Conservation (phyloP, 2,888 invertebrate species). For the Microctonus aethiopoides region DNA sequence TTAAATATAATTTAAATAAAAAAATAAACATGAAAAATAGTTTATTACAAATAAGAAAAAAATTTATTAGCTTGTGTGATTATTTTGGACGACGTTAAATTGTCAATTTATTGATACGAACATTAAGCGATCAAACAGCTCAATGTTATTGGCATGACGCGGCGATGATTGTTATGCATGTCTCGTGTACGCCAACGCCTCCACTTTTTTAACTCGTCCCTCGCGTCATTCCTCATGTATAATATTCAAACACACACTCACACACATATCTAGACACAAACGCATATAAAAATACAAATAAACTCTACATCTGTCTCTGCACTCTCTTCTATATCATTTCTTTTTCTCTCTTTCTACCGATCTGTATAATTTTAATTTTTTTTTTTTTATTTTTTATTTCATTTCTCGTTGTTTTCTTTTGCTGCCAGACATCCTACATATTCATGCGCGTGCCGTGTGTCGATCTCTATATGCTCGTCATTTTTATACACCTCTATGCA, state of each 20-base stretch:
- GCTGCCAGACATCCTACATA: constrained; percentile 61
- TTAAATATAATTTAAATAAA: too few species aligned
- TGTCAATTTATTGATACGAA: constrained; percentile 44
- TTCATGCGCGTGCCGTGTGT: constrained; percentile 60
- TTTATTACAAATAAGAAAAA: too few species aligned
- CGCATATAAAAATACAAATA: too few species aligned
- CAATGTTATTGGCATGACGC: constrained; percentile 62
- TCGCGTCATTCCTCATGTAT: background rate
- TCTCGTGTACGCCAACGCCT: constrained; percentile 46
- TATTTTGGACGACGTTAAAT: constrained; percentile 7
- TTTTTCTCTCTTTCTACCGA: constrained; percentile 27
- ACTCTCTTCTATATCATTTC: constrained; percentile 13
- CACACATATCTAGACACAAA: too few species aligned
- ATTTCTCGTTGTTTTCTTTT: constrained; percentile 48
- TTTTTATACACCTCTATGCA: background rate
- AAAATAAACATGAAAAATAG: too few species aligned
- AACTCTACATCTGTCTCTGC: constrained; percentile 7
- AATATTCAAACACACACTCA: too few species aligned
- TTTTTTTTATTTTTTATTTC: constrained; percentile 34
- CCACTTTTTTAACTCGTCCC: constrained; percentile 31
- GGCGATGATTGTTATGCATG: constrained; percentile 60
- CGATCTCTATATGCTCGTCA: constrained; percentile 7
- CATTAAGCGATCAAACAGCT: constrained; percentile 55
- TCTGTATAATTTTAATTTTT: constrained; percentile 23
- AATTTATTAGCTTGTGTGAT: background rate